A percentile compares a stretch with the other conserved stretches of the same genome.
Conservation (phyloP, 2,113 vertebrate genomes). For the Ia io region DNA sequence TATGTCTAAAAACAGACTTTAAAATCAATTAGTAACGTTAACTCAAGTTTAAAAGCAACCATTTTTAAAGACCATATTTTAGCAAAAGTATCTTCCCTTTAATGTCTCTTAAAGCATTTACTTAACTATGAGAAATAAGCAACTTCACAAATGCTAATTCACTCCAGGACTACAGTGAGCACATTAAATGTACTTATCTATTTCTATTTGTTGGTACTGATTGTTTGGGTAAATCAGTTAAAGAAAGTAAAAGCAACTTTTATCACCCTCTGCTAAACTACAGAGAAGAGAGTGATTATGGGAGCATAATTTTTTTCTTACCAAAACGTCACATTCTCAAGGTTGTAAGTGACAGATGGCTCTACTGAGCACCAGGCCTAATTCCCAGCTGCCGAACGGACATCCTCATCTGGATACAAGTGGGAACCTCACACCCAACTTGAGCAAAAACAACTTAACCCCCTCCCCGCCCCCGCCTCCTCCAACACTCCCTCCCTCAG, state of each 20-base stretch:
- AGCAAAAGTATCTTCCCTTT: background rate
- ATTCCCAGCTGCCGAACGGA: background rate
- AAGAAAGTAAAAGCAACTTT: background rate
- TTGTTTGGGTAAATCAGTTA: background rate
- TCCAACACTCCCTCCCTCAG: accelerated
- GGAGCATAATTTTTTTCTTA: background rate
- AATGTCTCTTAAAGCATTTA: background rate
- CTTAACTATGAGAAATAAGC: background rate
- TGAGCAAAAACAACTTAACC: background rate
- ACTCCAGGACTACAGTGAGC: background rate
- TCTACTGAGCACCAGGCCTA: background rate
- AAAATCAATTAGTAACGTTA: background rate
- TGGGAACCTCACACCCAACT: background rate
- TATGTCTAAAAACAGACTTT: conserved; percentile 5
- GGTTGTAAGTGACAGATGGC: background rate
- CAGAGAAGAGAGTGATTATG: background rate
- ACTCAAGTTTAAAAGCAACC: background rate
- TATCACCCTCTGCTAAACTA: background rate
- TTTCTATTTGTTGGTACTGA: background rate
- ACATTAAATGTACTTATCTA: background rate
- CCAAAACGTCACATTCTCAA: background rate
- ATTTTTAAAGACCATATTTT: background rate
- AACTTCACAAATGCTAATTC: background rate
- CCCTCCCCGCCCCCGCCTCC: background rate
- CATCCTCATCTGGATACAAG: background rate